Evolutionary conservation across 2,797 vertebrate species (phyloP), one percentile per base, ranked within the genome.

Genomic region (Fundulus diaphanus): DNA sequence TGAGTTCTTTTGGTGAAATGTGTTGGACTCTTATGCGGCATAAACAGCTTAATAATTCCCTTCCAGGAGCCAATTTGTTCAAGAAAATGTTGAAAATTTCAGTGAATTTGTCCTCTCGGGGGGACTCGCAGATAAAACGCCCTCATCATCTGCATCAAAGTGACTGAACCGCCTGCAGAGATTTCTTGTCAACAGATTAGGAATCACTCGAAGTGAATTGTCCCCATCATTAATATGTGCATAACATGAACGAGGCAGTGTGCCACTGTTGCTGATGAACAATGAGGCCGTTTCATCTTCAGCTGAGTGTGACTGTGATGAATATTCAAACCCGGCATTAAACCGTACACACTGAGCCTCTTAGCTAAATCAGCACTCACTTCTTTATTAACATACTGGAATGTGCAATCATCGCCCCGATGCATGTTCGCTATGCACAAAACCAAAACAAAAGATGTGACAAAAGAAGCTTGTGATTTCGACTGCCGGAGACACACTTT

Each of bases 271-370:
- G 82, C 85, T 77, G 88, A 79, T 77, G 89, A 91, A 92, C 86
- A 90, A 87, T 87, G 82, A 87, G 85, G 83, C 78, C 5, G 86
- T 83, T 89, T 90, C 87, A 88, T 91, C 88, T 90, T 79, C 72
- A 78, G 87, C 87, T 81, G 88, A 87, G 88, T 86, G 83, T 66
- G 79, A 79, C 77, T 81, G 75, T 85, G 87, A 93, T 93, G 89
- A 91, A 92, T 92, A 93, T 93, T 92, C 89, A 92, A 83, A 81
- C 82, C 70, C 48, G 49, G 73, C 80, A 88, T 88, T 90, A 89
- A 88, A 87, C 76, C 67, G 51, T 74, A 84, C 85, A 85, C 85
- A 84, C 85, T 85, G 83, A 89, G 87, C 84, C 87, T 89, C 89
- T 92, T 85, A 89, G 90, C 87, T 82, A 87, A 91, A 92, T 80